Base-by-base conservation (phyloP, 1,140 invertebrate species). In the Oedothorax gibbosus region DNA sequence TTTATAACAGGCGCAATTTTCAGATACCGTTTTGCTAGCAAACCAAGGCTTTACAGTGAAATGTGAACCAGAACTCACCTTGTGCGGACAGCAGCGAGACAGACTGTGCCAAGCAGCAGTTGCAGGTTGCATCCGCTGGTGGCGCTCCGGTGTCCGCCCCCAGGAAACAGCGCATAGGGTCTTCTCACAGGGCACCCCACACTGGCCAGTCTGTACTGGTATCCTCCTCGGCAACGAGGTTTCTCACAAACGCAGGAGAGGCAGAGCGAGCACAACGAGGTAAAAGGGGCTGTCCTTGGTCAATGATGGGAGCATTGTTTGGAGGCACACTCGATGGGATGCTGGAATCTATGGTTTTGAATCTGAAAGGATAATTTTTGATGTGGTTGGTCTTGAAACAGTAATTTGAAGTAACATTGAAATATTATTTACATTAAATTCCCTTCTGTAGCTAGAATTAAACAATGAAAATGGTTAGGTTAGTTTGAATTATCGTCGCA, bases 81-180 rank as follows among this genome's bases (percentile, higher is more conserved):
- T 79, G 62, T 79, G 77, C 77, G 64, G 77, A 49, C 64, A 79
- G 77, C 77, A 79, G 51, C 50, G 57, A 68, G 77, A 65, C 49
- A 49, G 18, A 68, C 62, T 53, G 21, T 53, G 53, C 77, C 77
- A 68, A 56, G 21, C 64, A 79, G 77, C 64, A 68, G 64, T 68
- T 65, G 68, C 54, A 51, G 64, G 77, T 53, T 79, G 35, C 54
- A 51, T 21, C 64, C 18, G 64, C 20, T 53, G 35, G 65, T 49
- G 65, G 57, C 60, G 49, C 65, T 64, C 21, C 53, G 60, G 56
- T 57, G 60, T 53, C 75, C 75, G 56, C 75, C 77, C 77, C 56
- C 56, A 53, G 77, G 68, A 18, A 68, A n/a, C 51, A 68, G 77
- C n/a, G 56, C 64, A 68, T 79, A 18, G 49, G 57, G 21, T 12